These are phyloP conservation scores for Scylla paramamosain DNA, from an alignment of 1,140 invertebrate genomes.

Conservation along the genomic window DNA sequence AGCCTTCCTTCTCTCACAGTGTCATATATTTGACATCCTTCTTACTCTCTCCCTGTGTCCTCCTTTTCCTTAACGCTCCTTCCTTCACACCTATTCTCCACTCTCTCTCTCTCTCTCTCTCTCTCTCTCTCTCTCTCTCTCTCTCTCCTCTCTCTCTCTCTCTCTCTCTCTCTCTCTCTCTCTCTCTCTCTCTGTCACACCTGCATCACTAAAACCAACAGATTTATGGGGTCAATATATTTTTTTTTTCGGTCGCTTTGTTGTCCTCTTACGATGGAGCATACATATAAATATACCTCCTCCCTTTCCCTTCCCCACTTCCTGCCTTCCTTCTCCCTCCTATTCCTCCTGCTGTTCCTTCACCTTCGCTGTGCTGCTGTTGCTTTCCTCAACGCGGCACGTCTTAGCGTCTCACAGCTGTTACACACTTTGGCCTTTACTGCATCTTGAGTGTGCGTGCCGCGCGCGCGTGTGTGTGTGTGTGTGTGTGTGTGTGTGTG, in stretches of 20 bases:
- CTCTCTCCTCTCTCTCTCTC: not conserved
- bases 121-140: not conserved
- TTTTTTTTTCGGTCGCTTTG: too few relatives aligned
- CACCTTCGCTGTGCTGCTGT: not conserved
- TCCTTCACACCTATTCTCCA: too few relatives aligned
- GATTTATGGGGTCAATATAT: too few relatives aligned
- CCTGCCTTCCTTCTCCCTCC: too few relatives aligned
- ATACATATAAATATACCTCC: too few relatives aligned
- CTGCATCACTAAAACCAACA: too few relatives aligned
- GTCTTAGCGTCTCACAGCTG: not conserved
- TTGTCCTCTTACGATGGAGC: too few relatives aligned
- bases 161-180: slow-evolving; percentile 23
- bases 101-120: too few relatives aligned
- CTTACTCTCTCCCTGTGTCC: not conserved
- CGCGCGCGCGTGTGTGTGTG: too few relatives aligned
- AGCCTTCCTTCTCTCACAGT: too few relatives aligned
- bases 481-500: too few relatives aligned
- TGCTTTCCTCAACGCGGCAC: not conserved
- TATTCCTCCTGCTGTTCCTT: not conserved
- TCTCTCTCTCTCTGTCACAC: not conserved
- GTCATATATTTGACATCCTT: not conserved
- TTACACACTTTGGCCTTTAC: not conserved
- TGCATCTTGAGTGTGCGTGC: not conserved
- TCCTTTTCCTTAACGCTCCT: not conserved
- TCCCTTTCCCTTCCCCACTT: too few relatives aligned